These are phyloP conservation scores for Arnoldichthys spilopterus DNA, from an alignment of 2,797 vertebrate species.

Conservation along the genomic window DNA sequence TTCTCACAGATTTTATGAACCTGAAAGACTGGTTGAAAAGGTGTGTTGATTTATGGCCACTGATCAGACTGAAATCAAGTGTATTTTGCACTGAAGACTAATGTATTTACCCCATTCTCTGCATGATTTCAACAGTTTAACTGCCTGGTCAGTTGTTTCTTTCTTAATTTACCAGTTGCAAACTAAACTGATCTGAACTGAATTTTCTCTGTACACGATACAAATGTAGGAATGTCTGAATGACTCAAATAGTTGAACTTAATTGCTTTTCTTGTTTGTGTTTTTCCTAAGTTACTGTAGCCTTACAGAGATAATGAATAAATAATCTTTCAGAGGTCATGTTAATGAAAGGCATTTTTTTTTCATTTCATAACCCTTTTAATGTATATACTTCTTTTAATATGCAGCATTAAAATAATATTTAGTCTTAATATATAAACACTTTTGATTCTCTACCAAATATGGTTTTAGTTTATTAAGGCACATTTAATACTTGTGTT, in stretches of 20 bases:
- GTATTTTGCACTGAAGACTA: background rate
- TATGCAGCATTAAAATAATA: background rate
- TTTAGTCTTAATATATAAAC: conserved; percentile 28
- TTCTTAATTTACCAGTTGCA: background rate
- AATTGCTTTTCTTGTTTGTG: conserved; percentile 46
- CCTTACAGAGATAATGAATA: conserved; percentile 62
- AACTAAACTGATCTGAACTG: background rate
- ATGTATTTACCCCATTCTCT: background rate
- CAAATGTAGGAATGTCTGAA: conserved; percentile 55
- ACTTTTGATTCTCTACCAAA: conserved; percentile 15
- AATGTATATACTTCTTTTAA: conserved; percentile 52
- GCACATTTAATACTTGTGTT: background rate
- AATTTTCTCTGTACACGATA: background rate
- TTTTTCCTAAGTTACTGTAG: conserved; percentile 47
- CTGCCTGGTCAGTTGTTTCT: background rate
- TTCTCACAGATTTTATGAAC: background rate
- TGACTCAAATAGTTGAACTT: conserved; percentile 50
- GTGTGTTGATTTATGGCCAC: background rate
- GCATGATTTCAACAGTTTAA: background rate
- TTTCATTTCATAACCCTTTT: conserved; percentile 49
- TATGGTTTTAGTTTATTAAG: conserved; percentile 12
- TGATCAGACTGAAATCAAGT: background rate
- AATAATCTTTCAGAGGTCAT: conserved; percentile 52
- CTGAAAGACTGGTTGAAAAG: background rate
- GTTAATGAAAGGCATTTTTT: background rate